Percentiles rank a stretch among this genome's conserved stretches.
These are phyloP conservation scores for Sorex maritimensis DNA, from an alignment of 2,797 vertebrate species.

Conservation along the genomic window DNA sequence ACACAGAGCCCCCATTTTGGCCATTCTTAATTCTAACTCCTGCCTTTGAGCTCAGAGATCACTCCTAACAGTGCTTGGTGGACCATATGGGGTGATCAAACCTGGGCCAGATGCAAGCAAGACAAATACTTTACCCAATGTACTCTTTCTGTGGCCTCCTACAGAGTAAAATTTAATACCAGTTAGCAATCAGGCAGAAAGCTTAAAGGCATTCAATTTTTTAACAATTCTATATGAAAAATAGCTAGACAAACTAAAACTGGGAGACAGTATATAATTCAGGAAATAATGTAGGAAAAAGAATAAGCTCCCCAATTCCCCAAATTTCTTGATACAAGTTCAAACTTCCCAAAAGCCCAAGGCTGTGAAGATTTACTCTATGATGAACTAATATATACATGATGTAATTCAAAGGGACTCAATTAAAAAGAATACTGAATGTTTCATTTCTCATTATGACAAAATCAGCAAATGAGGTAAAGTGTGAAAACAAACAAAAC, in stretches of 20 bases:
- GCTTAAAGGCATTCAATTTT: not conserved
- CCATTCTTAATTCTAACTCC: too few relatives aligned
- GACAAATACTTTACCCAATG: too few relatives aligned
- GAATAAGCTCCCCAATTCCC: not conserved
- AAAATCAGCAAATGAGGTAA: constrained; percentile 51
- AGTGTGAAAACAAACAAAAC: not conserved
- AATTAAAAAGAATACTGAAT: constrained; percentile 52
- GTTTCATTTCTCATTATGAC: constrained; percentile 70
- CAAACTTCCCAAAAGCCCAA: constrained; percentile 11
- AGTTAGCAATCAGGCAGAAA: constrained; percentile 13
- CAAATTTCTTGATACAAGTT: constrained; percentile 47
- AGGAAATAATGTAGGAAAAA: not conserved
- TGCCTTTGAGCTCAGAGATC: too few relatives aligned
- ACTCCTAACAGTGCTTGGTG: too few relatives aligned
- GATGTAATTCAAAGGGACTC: constrained; percentile 40
- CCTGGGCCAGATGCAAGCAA: too few relatives aligned
- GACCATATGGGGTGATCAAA: too few relatives aligned
- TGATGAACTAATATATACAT: constrained; percentile 9
- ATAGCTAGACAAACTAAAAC: not conserved
- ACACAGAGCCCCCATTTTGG: too few relatives aligned
- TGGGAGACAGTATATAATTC: constrained; percentile 40
- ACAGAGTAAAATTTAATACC: not conserved
- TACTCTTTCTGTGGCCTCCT: not conserved
- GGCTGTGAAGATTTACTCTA: constrained; percentile 32
- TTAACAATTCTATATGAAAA: not conserved